These are phyloP conservation scores for Hemithea aestivaria DNA, from an alignment of 2,888 invertebrate species.

Conservation along the genomic window DNA sequence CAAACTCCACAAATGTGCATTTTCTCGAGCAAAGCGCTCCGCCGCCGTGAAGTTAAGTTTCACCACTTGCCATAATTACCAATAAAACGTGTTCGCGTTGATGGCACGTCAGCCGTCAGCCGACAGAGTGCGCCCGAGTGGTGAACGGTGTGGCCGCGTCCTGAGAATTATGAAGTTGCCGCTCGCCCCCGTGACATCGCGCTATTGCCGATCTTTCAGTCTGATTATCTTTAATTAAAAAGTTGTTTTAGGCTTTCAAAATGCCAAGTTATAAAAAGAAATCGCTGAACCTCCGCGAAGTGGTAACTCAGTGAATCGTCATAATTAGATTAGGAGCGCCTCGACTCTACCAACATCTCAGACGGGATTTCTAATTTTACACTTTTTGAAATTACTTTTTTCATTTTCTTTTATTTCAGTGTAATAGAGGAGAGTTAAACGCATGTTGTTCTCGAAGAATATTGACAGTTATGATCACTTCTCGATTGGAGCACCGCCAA, in stretches of 20 bases:
- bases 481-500: slow-evolving; percentile 73
- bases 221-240: slow-evolving; percentile 75
- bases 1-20: slow-evolving; percentile 67
- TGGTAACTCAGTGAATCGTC: slow-evolving; percentile 63
- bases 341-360: slow-evolving; percentile 45
- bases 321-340: slow-evolving; percentile 64
- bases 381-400: slow-evolving; percentile 27
- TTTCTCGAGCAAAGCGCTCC: slow-evolving; percentile 51
- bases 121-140: too few species aligned
- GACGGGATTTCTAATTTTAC: slow-evolving; percentile 35
- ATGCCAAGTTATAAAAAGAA: slow-evolving; percentile 70
- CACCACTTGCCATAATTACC: slow-evolving; percentile 67
- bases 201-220: slow-evolving; percentile 64
- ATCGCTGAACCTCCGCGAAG: slow-evolving; percentile 57
- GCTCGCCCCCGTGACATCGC: slow-evolving; percentile 57
- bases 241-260: slow-evolving; percentile 65
- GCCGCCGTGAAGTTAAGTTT: slow-evolving; percentile 66
- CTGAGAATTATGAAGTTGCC: slow-evolving; percentile 62
- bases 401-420: slow-evolving; percentile 36
- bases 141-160: slow-evolving; percentile 31
- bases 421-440: slow-evolving; percentile 50
- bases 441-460: slow-evolving; percentile 68
- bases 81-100: slow-evolving; percentile 64
- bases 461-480: slow-evolving; percentile 79
- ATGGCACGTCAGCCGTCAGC: slow-evolving; percentile 45